These are phyloP conservation scores for Galerucella pusilla DNA, from an alignment of 2,888 invertebrate species.

Conservation along the genomic window DNA sequence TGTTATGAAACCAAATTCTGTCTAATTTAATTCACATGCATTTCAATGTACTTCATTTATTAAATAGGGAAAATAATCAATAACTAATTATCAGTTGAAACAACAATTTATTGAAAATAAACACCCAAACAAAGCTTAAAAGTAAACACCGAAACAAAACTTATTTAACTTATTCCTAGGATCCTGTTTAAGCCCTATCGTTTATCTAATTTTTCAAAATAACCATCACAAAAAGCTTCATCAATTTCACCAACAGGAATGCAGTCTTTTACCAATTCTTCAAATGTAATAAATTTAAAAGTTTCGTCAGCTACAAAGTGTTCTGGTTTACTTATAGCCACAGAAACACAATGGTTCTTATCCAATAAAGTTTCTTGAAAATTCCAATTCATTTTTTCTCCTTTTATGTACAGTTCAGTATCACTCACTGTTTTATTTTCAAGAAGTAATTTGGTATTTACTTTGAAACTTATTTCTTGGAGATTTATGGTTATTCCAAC, in stretches of 20 bases:
- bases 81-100: too few species aligned
- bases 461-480: slow-evolving; percentile 78
- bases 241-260: slow-evolving; percentile 68
- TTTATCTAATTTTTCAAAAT: slow-evolving; percentile 69
- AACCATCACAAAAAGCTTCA: slow-evolving; percentile 68
- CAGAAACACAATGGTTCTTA: slow-evolving; percentile 81
- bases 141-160: not conserved
- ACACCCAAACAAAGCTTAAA: not conserved
- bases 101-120: not conserved
- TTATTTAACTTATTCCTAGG: slow-evolving; percentile 2
- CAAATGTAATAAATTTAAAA: slow-evolving; percentile 71
- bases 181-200: slow-evolving; percentile 22
- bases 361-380: slow-evolving; percentile 89
- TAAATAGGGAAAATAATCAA: too few species aligned
- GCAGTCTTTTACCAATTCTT: slow-evolving; percentile 71
- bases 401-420: slow-evolving; percentile 75
- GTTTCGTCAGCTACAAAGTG: slow-evolving; percentile 36
- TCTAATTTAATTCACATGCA: too few species aligned
- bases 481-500: slow-evolving; percentile 85
- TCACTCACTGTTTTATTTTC: slow-evolving; percentile 68
- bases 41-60: too few species aligned
- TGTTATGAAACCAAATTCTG: too few species aligned
- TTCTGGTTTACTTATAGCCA: slow-evolving; percentile 69
- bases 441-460: slow-evolving; percentile 69
- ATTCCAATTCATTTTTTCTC: slow-evolving; percentile 72